These are phyloP conservation scores for Phataginus tetradactyla DNA, from an alignment of 2,797 vertebrate species.

Conservation along the genomic window DNA sequence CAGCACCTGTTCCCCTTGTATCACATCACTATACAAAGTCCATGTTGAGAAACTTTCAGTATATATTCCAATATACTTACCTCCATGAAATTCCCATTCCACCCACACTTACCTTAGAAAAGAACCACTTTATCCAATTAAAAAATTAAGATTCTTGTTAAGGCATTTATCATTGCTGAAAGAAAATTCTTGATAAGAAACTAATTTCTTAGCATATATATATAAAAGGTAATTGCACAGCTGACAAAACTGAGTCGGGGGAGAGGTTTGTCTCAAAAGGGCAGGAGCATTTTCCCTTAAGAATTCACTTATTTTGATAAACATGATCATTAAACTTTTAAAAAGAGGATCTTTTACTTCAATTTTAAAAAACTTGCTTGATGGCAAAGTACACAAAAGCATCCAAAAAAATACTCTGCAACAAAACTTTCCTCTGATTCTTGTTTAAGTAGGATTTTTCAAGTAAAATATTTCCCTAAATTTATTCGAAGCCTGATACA, in stretches of 20 bases:
- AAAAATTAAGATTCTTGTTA: background rate
- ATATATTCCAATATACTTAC: background rate
- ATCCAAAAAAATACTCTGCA: background rate
- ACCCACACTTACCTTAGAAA: background rate
- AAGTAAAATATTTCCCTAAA: background rate
- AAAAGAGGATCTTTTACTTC: background rate
- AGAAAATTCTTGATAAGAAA: background rate
- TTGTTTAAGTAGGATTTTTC: background rate
- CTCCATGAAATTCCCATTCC: background rate
- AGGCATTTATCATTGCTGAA: background rate
- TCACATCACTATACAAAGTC: background rate
- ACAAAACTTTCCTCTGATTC: background rate
- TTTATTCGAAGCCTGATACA: conserved; percentile 34
- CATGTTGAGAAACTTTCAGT: background rate
- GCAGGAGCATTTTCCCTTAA: background rate
- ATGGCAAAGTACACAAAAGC: conserved; percentile 9
- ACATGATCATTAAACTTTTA: conserved; percentile 14
- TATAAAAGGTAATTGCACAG: background rate
- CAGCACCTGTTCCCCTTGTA: background rate
- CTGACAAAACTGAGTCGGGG: background rate
- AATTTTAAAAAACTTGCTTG: background rate
- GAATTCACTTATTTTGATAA: background rate
- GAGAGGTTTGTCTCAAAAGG: background rate
- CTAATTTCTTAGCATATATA: background rate
- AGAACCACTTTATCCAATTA: background rate